Evolutionary conservation across 2,888 invertebrate species (phyloP), one percentile per base, ranked within the genome.

Genomic region (Cataglyphis rosenhaueri): DNA sequence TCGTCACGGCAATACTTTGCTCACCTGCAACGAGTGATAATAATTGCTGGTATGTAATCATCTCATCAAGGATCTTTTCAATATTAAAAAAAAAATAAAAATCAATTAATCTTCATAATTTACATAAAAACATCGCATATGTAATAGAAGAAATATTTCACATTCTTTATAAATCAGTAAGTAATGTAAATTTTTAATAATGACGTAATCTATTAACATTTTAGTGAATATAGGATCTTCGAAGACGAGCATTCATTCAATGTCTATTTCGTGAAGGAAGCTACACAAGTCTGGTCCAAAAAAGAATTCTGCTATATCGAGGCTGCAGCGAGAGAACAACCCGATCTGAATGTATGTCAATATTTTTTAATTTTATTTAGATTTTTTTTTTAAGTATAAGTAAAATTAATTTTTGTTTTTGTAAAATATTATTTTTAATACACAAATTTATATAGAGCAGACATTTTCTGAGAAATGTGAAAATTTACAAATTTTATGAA

Each of bases 261-360:
- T 61, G 85, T 93, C 18, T 93, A 92, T 71, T 94, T 93, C 61
- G 65, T 94, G 2, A 94, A 92, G 73, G 87, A 92, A 78, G 91
- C 85, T 29, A 90, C 91, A 71, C 89, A 89, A 15, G 86, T 87
- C n/a, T 94, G 93, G 93, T 89, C 91, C 1, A 71, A 44, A 12
- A 86, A 65, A 35, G 93, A 94, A 57, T 84, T 92, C 18, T 94
- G 93, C 64, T 85, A 89, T 83, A 88, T 93, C 15, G 93, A 94
- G 76, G 88, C 91, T 4, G 88, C 92, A 0, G 92, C 92, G 5
- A 90, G 91, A 10, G 83, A 87, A 4, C 88, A 92, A 88, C 89
- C 92, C 0, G 89, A 92, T 21, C 85, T 86, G 35, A 91, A 92
- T 71, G 93, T 93, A 92, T 52, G 44, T 44, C 1, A 44, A 35